Evolutionary conservation across 2,797 vertebrate genomes (phyloP).

Genomic region (Allobates femoralis): DNA sequence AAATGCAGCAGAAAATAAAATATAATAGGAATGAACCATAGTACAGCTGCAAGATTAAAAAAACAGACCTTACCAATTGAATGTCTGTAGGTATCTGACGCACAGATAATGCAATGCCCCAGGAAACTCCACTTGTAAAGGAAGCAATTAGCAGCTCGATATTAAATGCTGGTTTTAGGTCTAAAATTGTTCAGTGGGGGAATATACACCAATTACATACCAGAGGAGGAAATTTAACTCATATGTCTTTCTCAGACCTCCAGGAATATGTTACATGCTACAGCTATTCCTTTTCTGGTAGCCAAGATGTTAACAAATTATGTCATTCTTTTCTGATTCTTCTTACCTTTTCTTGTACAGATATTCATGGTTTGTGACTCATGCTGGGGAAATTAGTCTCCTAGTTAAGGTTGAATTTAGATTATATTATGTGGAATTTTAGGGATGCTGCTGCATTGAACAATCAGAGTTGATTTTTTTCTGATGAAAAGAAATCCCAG

Average conservation of each 20-base stretch:
- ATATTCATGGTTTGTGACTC: background rate
- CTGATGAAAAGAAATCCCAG: background rate
- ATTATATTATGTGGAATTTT: background rate
- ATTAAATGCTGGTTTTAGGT: constrained; percentile 55
- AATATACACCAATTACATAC: constrained; percentile 45
- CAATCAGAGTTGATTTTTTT: background rate
- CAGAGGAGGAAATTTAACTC: constrained; percentile 48
- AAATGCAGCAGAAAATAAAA: background rate
- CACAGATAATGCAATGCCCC: constrained; percentile 46
- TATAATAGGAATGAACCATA: constrained; percentile 13
- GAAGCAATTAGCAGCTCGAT: constrained; percentile 58
- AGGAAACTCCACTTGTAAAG: constrained; percentile 58
- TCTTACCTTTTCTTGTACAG: background rate
- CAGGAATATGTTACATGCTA: background rate
- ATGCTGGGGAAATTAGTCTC: background rate
- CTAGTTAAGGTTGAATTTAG: background rate
- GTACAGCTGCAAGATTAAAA: background rate
- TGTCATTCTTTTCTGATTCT: background rate
- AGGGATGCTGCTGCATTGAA: background rate
- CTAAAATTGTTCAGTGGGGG: constrained; percentile 49
- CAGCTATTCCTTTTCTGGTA: background rate
- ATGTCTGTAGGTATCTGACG: constrained; percentile 51
- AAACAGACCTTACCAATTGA: constrained; percentile 12
- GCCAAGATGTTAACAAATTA: constrained; percentile 8
- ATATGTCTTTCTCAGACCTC: background rate